phyloP scores from a whole-genome alignment of 2,797 vertebrate genomes.

The Liasis olivaceus region DNA sequence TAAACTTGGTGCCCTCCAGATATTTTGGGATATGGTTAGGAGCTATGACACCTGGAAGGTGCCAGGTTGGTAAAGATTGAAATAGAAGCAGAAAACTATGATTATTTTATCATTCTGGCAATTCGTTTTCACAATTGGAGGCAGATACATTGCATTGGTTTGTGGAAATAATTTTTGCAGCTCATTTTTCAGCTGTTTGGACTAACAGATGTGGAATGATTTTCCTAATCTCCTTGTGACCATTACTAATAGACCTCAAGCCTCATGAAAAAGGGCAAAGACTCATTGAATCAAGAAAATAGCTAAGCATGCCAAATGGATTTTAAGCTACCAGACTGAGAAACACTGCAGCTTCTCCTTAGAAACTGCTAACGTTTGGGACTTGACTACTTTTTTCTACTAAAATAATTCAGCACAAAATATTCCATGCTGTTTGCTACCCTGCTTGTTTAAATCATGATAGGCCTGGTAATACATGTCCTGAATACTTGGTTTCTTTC shows the following conservation, averaged over 20 bases:
- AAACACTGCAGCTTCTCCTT: neutral
- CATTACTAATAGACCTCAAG: slow-evolving; percentile 11
- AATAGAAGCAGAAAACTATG: neutral
- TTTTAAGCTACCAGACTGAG: slow-evolving; percentile 26
- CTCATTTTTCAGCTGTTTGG: slow-evolving; percentile 45
- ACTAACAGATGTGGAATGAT: slow-evolving; percentile 34
- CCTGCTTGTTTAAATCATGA: neutral
- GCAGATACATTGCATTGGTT: neutral
- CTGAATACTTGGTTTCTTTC: neutral
- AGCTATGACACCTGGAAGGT: neutral
- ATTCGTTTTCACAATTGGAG: neutral
- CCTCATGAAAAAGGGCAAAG: slow-evolving; percentile 23
- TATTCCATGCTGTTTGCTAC: neutral
- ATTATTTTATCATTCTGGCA: neutral
- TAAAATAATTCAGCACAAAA: neutral
- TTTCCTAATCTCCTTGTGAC: slow-evolving; percentile 19
- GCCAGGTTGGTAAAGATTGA: neutral
- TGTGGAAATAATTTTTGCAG: neutral
- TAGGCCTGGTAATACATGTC: neutral
- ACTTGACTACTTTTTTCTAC: neutral
- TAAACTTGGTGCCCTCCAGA: neutral
- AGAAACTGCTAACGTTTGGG: neutral
- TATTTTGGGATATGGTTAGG: neutral
- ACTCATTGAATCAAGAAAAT: slow-evolving; percentile 34
- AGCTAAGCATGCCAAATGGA: slow-evolving; percentile 8